phyloP scores from a whole-genome alignment of 1,140 invertebrate species.

The Lucilia sericata region DNA sequence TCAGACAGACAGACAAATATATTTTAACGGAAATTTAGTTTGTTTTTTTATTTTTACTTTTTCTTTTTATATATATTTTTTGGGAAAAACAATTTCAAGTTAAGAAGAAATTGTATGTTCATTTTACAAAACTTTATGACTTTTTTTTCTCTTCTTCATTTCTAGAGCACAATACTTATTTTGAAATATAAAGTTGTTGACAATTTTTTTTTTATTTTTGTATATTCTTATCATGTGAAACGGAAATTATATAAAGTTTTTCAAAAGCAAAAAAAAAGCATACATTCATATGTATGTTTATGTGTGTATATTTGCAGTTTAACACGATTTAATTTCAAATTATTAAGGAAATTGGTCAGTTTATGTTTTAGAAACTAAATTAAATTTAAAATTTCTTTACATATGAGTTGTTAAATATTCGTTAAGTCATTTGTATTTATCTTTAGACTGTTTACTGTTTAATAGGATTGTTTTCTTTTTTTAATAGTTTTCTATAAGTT shows the following conservation, averaged over 20 bases:
- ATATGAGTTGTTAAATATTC: no score
- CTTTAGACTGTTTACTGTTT: no score
- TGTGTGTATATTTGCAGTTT: not conserved
- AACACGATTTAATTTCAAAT: conserved; percentile 11
- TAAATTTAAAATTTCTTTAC: no score
- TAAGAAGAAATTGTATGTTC: not conserved
- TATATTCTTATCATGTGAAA: conserved; percentile 8
- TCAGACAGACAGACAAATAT: not conserved
- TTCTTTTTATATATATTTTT: not conserved
- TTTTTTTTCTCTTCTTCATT: not conserved
- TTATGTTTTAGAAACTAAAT: not conserved
- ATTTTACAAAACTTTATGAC: conserved; percentile 18
- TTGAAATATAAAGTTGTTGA: conserved; percentile 11
- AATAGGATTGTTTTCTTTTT: no score
- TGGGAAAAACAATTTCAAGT: conserved; percentile 14
- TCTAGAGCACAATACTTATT: not conserved
- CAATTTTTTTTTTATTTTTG: no score
- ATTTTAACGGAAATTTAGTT: conserved; percentile 26
- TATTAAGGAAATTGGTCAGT: not conserved
- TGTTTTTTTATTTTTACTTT: not conserved
- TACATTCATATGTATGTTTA: not conserved
- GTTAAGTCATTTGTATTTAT: no score
- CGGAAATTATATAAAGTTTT: conserved; percentile 18
- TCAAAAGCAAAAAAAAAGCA: conserved; percentile 3
- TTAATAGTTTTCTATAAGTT: no score